phyloP scores from a whole-genome alignment of 2,888 invertebrate species.

The Epinotia brunnichana region DNA sequence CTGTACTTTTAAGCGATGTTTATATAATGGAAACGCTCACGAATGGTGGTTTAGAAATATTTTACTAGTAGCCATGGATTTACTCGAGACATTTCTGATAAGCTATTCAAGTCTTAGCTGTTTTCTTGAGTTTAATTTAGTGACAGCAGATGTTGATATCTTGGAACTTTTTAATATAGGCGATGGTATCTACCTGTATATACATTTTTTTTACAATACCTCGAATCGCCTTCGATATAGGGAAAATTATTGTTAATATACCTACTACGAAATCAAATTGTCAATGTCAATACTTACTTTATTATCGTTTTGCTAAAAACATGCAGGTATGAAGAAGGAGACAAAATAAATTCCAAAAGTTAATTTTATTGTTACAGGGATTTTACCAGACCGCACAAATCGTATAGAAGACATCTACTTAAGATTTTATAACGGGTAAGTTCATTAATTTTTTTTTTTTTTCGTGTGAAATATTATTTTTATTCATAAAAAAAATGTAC shows the following conservation, averaged over 20 bases:
- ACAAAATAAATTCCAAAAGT: neutral
- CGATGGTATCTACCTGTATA: neutral
- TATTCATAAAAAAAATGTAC: too few relatives aligned
- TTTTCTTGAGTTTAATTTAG: constrained; percentile 3
- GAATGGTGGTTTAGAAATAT: neutral
- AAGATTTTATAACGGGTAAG: constrained; percentile 79
- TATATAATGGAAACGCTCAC: neutral
- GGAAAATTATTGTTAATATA: neutral
- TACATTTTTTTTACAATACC: neutral
- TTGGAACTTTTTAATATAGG: constrained; percentile 4
- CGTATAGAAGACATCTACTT: constrained; percentile 74
- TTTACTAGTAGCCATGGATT: constrained; percentile 11
- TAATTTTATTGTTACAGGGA: constrained; percentile 62
- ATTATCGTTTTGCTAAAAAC: too few relatives aligned
- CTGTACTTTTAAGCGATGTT: constrained; percentile 17
- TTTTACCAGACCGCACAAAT: constrained; percentile 74
- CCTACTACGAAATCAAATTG: neutral
- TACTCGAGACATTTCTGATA: neutral
- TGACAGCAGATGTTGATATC: constrained; percentile 1
- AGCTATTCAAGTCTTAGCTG: neutral
- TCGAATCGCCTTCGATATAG: neutral
- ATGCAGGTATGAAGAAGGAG: too few relatives aligned
- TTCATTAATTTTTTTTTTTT: too few relatives aligned
- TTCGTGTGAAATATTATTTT: too few relatives aligned
- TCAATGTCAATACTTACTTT: too few relatives aligned